Evolutionary conservation across 2,113 vertebrate genomes (phyloP), one percentile per base, ranked within the genome.

Genomic region (Muscicapa adusta): DNA sequence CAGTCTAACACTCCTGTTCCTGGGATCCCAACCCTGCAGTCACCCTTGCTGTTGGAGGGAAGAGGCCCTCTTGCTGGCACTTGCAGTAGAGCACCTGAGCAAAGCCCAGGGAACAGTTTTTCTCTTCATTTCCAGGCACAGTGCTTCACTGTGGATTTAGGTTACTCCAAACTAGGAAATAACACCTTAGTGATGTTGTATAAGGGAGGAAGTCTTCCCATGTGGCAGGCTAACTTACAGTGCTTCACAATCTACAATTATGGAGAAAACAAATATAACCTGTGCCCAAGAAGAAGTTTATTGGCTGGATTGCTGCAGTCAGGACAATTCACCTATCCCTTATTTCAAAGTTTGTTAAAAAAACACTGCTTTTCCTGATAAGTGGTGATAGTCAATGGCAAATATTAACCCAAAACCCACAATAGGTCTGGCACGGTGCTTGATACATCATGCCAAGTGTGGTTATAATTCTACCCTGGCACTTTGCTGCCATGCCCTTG

Each of bases 21-120:
- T 8, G 3, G 48, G 18, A 60, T 67, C 0, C 5, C 29, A 62
- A 51, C 33, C 36, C 22, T 58, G 45, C 29, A 31, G 40, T 9
- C 60, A 34, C 14, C 0, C 1, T 3, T 57, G 67, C 79, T 88
- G 36, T 23, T 17, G 33, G 71, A 57, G 34, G 82, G 25, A 92
- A 92, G 91, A 85, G 79, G 91, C 88, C 62, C 71, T 91, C 94
- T 93, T 91, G 72, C 89, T 96, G 94, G 63, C 63, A 70, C 34
- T 83, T 83, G 58, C 31, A 91, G 83, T 61, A 92, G 36, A 91
- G 58, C 83, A 92, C 18, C 43, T 80, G 15, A 93, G 54, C 15
- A 61, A 93, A 86, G 18, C 31, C 34, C 34, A 68, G 26, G 8
- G 10, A 76, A 29, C 4, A 54, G 19, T 40, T 83, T 85, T 50